Base-by-base conservation (phyloP, 2,113 vertebrate species). In the Tachuris rubrigastra region DNA sequence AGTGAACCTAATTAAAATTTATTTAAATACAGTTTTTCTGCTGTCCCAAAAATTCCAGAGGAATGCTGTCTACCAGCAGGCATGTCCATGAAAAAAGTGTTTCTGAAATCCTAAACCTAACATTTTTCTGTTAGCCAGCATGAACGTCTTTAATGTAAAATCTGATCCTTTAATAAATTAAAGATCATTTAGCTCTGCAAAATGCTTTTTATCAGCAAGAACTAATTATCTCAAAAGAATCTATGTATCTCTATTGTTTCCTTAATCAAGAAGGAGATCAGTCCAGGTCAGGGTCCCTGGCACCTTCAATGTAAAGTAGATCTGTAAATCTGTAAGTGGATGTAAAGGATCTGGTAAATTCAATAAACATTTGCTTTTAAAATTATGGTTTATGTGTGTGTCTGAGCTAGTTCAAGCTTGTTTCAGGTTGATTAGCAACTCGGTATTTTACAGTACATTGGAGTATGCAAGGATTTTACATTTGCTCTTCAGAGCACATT, bases 91-190 rank as follows among this genome's bases (percentile, higher is more conserved):
- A 68, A 65, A 95, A 44, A 72, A 59, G 2, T 52, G 25, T 22
- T 87, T 53, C 52, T 93, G 65, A 93, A 75, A 93, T 87, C n/a
- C 52, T 91, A 91, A 93, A 65, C 6, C 4, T 90, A 80, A 65
- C 31, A 53, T 85, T 85, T 91, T 85, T 21, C n/a, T 87, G 35
- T 66, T 73, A 82, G 25, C 30, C 37, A 71, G 18, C 18, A 74
- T 59, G 76, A 89, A 74, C 19, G 8, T 46, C 59, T 8, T 72
- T 75, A 68, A 83, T 49, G 50, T 37, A 88, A 92, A 83, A 73
- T 83, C 12, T 80, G 53, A 80, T 53, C 33, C 9, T 17, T 72
- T 85, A 77, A 89, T 68, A 88, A 67, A 93, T 75, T 67, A 59
- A 8, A 77, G 15, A 59, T 74, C 75, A 79, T 72, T 79, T 87